phyloP scores from a whole-genome alignment of 1,140 invertebrate genomes.

The Heliconius eleuchia region DNA sequence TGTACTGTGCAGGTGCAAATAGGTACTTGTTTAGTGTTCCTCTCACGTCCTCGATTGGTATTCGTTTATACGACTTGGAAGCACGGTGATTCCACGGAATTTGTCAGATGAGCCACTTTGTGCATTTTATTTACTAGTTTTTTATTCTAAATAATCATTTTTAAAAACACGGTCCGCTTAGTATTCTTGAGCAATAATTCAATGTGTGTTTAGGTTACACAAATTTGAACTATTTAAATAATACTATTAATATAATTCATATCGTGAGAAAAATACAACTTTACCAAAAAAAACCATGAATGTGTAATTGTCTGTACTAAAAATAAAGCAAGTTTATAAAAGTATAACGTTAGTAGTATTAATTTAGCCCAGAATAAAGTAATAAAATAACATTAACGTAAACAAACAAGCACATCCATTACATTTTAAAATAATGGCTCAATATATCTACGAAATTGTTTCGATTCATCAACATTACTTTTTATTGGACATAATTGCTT shows the following conservation, averaged over 20 bases:
- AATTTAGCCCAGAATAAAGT: not conserved
- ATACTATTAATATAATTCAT: no score
- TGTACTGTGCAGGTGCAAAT: constrained; percentile 25
- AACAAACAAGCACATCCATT: constrained; percentile 26
- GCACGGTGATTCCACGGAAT: constrained; percentile 74
- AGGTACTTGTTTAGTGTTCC: constrained; percentile 46
- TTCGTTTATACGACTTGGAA: constrained; percentile 77
- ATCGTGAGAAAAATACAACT: no score
- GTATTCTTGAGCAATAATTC: constrained; percentile 64
- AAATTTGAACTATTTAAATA: not conserved
- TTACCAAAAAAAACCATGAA: no score
- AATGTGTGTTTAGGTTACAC: constrained; percentile 52
- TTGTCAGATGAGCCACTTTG: constrained; percentile 60
- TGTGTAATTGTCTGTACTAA: not conserved
- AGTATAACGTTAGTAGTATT: not conserved
- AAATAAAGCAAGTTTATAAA: not conserved
- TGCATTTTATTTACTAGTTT: constrained; percentile 78
- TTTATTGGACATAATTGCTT: constrained; percentile 40
- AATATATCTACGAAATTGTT: constrained; percentile 34
- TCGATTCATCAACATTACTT: constrained; percentile 39
- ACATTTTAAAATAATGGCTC: constrained; percentile 30
- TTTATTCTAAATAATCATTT: constrained; percentile 55
- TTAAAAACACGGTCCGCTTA: constrained; percentile 48
- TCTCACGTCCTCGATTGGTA: constrained; percentile 69
- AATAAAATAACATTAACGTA: constrained; percentile 22